Evolutionary conservation across 1,140 invertebrate species (phyloP).

Genomic region (Hycleus cichorii): DNA sequence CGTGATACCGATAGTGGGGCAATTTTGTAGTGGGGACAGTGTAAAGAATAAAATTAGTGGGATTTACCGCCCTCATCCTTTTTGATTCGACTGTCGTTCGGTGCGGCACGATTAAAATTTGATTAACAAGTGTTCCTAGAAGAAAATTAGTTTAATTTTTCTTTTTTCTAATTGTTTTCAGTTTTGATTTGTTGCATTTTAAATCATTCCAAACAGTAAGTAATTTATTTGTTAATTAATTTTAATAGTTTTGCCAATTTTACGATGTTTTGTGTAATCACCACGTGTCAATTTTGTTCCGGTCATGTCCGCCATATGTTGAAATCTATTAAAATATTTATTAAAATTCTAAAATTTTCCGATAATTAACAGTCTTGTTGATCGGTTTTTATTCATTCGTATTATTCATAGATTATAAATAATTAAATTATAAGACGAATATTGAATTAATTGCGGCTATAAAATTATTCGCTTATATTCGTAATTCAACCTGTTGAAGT

Average conservation of each 20-base stretch:
- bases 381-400: too few species aligned
- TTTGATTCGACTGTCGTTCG: slow-evolving; percentile 35
- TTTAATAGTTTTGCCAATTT: slow-evolving; percentile 8
- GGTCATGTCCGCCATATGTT: slow-evolving; percentile 40
- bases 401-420: too few species aligned
- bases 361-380: too few species aligned
- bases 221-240: slow-evolving; percentile 18
- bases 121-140: slow-evolving; percentile 23
- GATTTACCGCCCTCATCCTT: slow-evolving; percentile 31
- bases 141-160: slow-evolving; percentile 16
- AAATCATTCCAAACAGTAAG: slow-evolving; percentile 35
- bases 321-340: slow-evolving; percentile 31
- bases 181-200: slow-evolving; percentile 33
- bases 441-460: too few species aligned
- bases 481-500: too few species aligned
- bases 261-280: slow-evolving; percentile 23
- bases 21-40: slow-evolving; percentile 12
- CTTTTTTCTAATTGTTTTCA: slow-evolving; percentile 26
- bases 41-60: too few species aligned
- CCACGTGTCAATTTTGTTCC: slow-evolving; percentile 35
- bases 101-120: slow-evolving; percentile 25
- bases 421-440: too few species aligned
- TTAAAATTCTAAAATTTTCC: too few species aligned
- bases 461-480: too few species aligned
- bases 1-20: slow-evolving; percentile 15